Percentiles rank a stretch among this genome's conserved stretches.
Evolutionary conservation across 1,140 invertebrate species (phyloP).

Genomic region (Drosophila littoralis): DNA sequence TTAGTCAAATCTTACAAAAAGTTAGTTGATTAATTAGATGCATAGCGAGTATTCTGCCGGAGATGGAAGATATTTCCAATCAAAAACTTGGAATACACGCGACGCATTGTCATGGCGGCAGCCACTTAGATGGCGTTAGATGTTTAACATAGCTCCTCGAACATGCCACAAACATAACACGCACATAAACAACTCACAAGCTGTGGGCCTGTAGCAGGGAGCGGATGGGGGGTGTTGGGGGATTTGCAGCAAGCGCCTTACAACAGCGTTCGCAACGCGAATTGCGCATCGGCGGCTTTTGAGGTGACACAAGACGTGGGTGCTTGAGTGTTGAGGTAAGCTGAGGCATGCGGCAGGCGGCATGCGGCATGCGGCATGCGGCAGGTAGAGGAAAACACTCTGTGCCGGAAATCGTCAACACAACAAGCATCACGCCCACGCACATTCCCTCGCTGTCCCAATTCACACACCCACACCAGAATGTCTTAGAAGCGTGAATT

Average conservation of each 20-base stretch:
- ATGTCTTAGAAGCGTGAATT: conserved; percentile 73
- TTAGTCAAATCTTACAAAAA: conserved; percentile 1
- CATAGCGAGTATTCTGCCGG: not conserved
- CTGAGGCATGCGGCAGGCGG: not conserved
- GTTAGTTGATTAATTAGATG: conserved; percentile 34
- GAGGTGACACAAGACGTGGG: conserved; percentile 24
- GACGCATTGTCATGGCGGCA: conserved; percentile 7
- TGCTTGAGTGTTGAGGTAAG: conserved; percentile 24
- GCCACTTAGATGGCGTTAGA: conserved; percentile 61
- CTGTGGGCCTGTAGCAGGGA: not conserved
- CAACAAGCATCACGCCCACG: not conserved
- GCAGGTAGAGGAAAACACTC: conserved; percentile 32
- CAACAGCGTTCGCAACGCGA: conserved; percentile 28
- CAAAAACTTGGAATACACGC: conserved; percentile 38
- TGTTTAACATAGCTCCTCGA: conserved; percentile 62
- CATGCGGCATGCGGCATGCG: not conserved
- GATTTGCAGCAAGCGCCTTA: conserved; percentile 27
- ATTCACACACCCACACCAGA: conserved; percentile 42
- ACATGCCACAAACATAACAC: conserved; percentile 67
- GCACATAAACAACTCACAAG: conserved; percentile 48
- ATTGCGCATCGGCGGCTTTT: conserved; percentile 50
- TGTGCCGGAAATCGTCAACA: conserved; percentile 43
- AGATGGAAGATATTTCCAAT: conserved; percentile 53
- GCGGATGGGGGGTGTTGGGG: not conserved
- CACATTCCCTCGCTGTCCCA: conserved; percentile 3